A percentile compares a stretch with the other conserved stretches of the same genome.
Conservation (phyloP, 2,888 invertebrate species). For the Papilio elwesi region DNA sequence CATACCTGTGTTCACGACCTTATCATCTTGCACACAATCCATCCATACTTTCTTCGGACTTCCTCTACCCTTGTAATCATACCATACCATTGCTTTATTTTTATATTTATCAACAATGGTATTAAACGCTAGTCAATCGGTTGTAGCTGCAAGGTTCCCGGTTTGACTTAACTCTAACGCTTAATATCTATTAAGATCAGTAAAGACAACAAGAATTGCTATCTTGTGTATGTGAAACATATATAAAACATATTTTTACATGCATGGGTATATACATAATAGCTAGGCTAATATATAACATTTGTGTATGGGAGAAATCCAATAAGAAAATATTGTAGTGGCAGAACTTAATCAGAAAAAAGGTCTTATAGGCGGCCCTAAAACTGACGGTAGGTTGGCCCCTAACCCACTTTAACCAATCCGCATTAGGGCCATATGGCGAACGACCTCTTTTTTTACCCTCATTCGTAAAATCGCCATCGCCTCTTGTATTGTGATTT, state of each 20-base stretch:
- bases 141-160: too few relatives aligned
- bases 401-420: slow-evolving; percentile 35
- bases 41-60: too few relatives aligned
- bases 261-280: background rate
- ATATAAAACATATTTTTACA: background rate
- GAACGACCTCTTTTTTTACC: slow-evolving; percentile 28
- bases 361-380: slow-evolving; percentile 34
- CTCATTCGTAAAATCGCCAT: slow-evolving; percentile 13
- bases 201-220: too few relatives aligned
- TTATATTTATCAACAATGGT: too few relatives aligned
- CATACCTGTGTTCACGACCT: too few relatives aligned
- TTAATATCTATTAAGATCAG: too few relatives aligned
- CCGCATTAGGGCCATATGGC: slow-evolving; percentile 30
- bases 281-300: background rate
- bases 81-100: too few relatives aligned
- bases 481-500: slow-evolving; percentile 27
- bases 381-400: slow-evolving; percentile 32
- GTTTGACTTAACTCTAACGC: too few relatives aligned
- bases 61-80: too few relatives aligned
- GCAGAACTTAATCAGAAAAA: slow-evolving; percentile 17
- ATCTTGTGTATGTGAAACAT: too few relatives aligned
- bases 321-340: slow-evolving; percentile 1
- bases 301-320: background rate
- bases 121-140: too few relatives aligned
- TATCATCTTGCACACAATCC: too few relatives aligned